Percentiles rank a stretch among this genome's conserved stretches.
These are phyloP conservation scores for Molossus molossus DNA, from an alignment of 2,797 vertebrate species.

Conservation along the genomic window DNA sequence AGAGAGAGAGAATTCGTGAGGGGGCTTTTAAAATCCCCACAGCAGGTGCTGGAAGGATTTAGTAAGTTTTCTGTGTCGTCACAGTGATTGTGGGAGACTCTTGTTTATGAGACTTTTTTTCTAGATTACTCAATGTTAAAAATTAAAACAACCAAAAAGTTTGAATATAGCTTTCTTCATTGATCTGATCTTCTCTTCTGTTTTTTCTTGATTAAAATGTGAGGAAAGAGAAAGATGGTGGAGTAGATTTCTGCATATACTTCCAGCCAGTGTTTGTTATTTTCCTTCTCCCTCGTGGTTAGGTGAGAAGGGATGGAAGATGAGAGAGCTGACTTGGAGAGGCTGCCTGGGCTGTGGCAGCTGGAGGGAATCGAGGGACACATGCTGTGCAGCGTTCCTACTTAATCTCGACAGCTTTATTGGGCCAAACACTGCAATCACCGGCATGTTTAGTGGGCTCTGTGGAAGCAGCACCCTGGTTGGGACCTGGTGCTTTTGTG, in stretches of 20 bases:
- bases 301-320: background rate
- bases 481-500: background rate
- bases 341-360: background rate
- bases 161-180: background rate
- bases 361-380: background rate
- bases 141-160: background rate
- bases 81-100: background rate
- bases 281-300: background rate
- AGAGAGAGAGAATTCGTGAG: too few species aligned
- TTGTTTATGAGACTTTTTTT: background rate
- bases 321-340: background rate
- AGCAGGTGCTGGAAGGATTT: background rate
- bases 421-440: background rate
- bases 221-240: background rate
- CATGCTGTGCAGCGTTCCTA: background rate
- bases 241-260: background rate
- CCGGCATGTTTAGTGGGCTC: background rate
- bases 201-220: background rate
- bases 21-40: background rate
- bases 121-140: background rate
- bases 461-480: background rate
- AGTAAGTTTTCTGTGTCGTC: background rate
- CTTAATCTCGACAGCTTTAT: background rate
- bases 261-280: background rate
- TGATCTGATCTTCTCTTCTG: background rate